phyloP scores from a whole-genome alignment of 1,140 invertebrate species.

The Brachionus manjavacas region DNA sequence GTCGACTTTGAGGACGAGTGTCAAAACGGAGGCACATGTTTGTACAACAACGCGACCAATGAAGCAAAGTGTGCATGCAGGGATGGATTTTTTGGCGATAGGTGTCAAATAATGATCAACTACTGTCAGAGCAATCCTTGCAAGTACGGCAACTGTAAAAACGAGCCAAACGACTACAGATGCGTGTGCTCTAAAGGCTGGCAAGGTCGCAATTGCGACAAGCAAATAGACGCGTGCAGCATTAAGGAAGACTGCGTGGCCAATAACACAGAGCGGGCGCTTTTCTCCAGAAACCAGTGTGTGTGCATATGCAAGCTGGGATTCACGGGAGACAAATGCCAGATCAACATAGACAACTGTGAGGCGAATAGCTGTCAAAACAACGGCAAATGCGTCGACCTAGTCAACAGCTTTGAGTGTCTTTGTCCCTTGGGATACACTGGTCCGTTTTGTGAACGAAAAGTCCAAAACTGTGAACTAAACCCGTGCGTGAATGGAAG shows the following conservation, averaged over 20 bases:
- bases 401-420: slow-evolving; percentile 26
- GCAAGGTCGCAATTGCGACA: slow-evolving; percentile 29
- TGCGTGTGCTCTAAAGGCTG: slow-evolving; percentile 31
- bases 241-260: slow-evolving; percentile 23
- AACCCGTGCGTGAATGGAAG: slow-evolving; percentile 73
- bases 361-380: slow-evolving; percentile 31
- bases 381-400: slow-evolving; percentile 35
- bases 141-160: slow-evolving; percentile 24
- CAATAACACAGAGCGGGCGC: background rate
- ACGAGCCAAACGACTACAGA: background rate
- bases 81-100: background rate
- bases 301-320: slow-evolving; percentile 44
- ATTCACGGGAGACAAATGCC: slow-evolving; percentile 39
- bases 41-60: background rate
- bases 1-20: slow-evolving; percentile 35
- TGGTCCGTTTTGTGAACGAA: slow-evolving; percentile 32
- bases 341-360: slow-evolving; percentile 41
- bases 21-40: slow-evolving; percentile 32
- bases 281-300: slow-evolving; percentile 20
- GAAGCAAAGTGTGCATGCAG: slow-evolving; percentile 10
- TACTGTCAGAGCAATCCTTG: slow-evolving; percentile 22
- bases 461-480: slow-evolving; percentile 11
- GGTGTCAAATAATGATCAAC: slow-evolving; percentile 22
- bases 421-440: slow-evolving; percentile 26
- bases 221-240: slow-evolving; percentile 53